Percentiles rank a stretch among this genome's conserved stretches.
Conservation (phyloP, 1,140 invertebrate genomes). For the Tachypleus tridentatus region DNA sequence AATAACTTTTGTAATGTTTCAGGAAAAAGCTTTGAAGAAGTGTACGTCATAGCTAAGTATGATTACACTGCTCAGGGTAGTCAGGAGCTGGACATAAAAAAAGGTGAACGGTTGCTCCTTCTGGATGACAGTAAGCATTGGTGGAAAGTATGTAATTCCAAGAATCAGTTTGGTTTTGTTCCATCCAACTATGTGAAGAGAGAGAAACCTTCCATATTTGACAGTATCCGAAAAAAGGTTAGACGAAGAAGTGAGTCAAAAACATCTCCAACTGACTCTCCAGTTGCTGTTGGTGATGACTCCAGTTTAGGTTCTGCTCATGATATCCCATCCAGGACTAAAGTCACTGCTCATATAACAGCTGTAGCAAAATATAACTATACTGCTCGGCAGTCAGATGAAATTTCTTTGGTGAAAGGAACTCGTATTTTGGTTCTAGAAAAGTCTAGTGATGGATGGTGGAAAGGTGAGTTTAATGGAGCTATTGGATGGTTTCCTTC, state of each 20-base stretch:
- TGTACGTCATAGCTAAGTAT: constrained; percentile 95
- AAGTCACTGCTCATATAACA: constrained; percentile 6
- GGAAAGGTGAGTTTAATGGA: constrained; percentile 79
- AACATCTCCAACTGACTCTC: no score
- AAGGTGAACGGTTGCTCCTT: constrained; percentile 91
- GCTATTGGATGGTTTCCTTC: constrained; percentile 92
- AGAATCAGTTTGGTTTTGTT: constrained; percentile 91
- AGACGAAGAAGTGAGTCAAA: constrained; percentile 86
- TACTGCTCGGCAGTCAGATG: constrained; percentile 91
- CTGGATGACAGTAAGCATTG: constrained; percentile 97
- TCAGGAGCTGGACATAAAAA: constrained; percentile 91
- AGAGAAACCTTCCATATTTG: constrained; percentile 88
- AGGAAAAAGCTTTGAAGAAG: constrained; percentile 54
- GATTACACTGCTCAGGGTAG: constrained; percentile 94
- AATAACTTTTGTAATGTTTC: constrained; percentile 2
- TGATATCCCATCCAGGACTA: no score
- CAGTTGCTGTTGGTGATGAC: no score
- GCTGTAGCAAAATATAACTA: constrained; percentile 97
- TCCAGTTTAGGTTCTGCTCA: no score
- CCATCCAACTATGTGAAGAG: constrained; percentile 99
- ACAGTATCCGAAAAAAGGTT: constrained; percentile 89
- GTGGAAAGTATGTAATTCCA: constrained; percentile 89
- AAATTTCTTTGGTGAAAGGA: constrained; percentile 77
- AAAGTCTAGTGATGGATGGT: constrained; percentile 99
- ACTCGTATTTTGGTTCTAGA: constrained; percentile 81